These are phyloP conservation scores for Stramonita haemastoma DNA, from an alignment of 2,888 invertebrate species.

Conservation along the genomic window DNA sequence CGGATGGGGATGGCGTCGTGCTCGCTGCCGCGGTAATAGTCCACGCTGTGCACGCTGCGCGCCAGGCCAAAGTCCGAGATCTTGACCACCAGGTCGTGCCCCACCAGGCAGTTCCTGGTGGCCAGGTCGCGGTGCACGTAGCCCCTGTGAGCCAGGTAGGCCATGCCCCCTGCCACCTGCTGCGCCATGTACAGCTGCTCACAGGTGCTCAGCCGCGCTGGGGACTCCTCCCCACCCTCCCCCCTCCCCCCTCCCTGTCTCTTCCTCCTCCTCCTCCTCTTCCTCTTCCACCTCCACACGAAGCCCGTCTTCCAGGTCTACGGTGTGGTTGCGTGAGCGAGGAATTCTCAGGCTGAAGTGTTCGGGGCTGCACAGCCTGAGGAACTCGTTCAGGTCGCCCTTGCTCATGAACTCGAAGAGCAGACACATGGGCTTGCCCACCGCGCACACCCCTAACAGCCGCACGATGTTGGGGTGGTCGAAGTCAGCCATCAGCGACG, in stretches of 20 bases:
- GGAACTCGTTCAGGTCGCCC: constrained; percentile 96
- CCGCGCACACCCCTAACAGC: constrained; percentile 93
- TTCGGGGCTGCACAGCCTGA: constrained; percentile 85
- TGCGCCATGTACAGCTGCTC: constrained; percentile 91
- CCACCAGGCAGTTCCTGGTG: constrained; percentile 95
- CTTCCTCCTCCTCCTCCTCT: constrained; percentile 75
- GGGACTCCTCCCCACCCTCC: constrained; percentile 79
- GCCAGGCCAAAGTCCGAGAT: constrained; percentile 98
- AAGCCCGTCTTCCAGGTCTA: constrained; percentile 84
- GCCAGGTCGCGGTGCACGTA: constrained; percentile 97
- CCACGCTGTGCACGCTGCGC: constrained; percentile 90
- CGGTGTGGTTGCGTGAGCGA: constrained; percentile 52
- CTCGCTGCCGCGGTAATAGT: constrained; percentile 92
- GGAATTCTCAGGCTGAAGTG: constrained; percentile 61
- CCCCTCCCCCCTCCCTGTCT: background rate
- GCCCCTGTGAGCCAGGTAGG: constrained; percentile 93
- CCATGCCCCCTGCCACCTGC: constrained; percentile 96
- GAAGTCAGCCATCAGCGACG: constrained; percentile 95
- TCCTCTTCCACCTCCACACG: constrained; percentile 92
- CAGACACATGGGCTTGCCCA: constrained; percentile 97
- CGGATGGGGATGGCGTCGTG: constrained; percentile 91
- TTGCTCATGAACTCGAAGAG: constrained; percentile 98
- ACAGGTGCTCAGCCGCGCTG: constrained; percentile 39
- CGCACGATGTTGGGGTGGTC: constrained; percentile 98
- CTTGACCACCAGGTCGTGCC: constrained; percentile 95